Evolutionary conservation across 2,888 invertebrate species (phyloP).

Genomic region (Cheilosia vulpina): DNA sequence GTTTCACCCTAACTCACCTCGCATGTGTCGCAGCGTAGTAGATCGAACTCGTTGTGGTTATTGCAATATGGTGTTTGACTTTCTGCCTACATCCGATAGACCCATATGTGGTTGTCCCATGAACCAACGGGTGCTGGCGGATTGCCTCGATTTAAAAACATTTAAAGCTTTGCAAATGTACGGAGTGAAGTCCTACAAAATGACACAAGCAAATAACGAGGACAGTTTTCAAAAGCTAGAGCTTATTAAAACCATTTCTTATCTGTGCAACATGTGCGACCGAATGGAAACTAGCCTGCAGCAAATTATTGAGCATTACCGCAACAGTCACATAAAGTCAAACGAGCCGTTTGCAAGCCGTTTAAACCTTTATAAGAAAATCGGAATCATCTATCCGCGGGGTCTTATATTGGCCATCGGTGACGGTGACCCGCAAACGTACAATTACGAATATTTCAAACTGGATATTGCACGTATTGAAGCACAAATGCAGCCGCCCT

Average conservation of each 20-base stretch:
- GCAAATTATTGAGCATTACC: slow-evolving; percentile 34
- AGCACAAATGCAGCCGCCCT: neutral
- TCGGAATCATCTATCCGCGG: slow-evolving; percentile 31
- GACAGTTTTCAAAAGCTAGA: too few relatives aligned
- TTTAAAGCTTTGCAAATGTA: slow-evolving; percentile 24
- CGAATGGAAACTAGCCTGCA: neutral
- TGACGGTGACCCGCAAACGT: slow-evolving; percentile 12
- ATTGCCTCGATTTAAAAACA: slow-evolving; percentile 32
- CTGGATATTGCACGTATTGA: slow-evolving; percentile 18
- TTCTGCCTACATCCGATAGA: neutral
- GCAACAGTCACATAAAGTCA: neutral
- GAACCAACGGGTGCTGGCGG: slow-evolving; percentile 16
- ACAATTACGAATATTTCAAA: slow-evolving; percentile 16
- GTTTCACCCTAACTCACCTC: slow-evolving; percentile 4
- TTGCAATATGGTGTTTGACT: slow-evolving; percentile 38
- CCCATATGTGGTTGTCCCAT: slow-evolving; percentile 41
- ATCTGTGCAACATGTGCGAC: slow-evolving; percentile 34
- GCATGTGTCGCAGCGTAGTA: slow-evolving; percentile 2
- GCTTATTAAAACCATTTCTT: neutral
- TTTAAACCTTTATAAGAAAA: slow-evolving; percentile 28
- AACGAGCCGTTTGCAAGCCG: neutral
- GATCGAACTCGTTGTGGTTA: slow-evolving; percentile 42
- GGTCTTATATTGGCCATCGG: slow-evolving; percentile 30
- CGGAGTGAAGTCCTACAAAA: slow-evolving; percentile 4
- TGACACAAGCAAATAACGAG: neutral